A percentile compares a stretch with the other conserved stretches of the same genome.
Conservation (phyloP, 2,888 invertebrate genomes). For the Phytoseiulus persimilis region DNA sequence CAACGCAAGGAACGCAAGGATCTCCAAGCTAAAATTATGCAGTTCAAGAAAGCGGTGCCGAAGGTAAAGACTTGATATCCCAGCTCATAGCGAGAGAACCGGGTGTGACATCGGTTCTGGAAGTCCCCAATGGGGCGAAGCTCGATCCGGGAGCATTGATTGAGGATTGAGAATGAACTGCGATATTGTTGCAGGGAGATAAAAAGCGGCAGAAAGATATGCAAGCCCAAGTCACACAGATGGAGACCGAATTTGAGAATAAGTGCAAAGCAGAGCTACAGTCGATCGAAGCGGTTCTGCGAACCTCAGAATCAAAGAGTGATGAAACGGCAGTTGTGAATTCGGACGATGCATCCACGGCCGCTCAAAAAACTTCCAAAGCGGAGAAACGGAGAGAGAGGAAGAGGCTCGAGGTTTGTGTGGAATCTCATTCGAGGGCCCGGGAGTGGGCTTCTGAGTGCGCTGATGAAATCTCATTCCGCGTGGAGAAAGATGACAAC, state of each 20-base stretch:
- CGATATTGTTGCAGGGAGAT: neutral
- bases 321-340: neutral
- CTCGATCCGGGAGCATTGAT: no score
- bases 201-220: conserved; percentile 27
- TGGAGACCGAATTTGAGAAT: conserved; percentile 14
- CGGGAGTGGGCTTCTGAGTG: neutral
- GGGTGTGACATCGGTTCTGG: no score
- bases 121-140: no score
- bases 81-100: no score
- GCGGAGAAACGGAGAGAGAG: conserved; percentile 14
- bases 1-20: conserved; percentile 26
- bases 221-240: neutral
- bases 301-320: neutral
- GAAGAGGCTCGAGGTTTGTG: conserved; percentile 19
- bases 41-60: conserved; percentile 19
- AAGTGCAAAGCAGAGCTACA: neutral
- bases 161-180: no score
- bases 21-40: conserved; percentile 27
- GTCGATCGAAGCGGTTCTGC: neutral
- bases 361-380: neutral
- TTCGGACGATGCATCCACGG: neutral
- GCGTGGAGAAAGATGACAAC: neutral
- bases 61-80: neutral
- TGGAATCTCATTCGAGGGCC: neutral
- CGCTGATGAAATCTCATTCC: neutral